Evolutionary conservation across 2,113 vertebrate species (phyloP).

Genomic region (Limnothrissa miodon): DNA sequence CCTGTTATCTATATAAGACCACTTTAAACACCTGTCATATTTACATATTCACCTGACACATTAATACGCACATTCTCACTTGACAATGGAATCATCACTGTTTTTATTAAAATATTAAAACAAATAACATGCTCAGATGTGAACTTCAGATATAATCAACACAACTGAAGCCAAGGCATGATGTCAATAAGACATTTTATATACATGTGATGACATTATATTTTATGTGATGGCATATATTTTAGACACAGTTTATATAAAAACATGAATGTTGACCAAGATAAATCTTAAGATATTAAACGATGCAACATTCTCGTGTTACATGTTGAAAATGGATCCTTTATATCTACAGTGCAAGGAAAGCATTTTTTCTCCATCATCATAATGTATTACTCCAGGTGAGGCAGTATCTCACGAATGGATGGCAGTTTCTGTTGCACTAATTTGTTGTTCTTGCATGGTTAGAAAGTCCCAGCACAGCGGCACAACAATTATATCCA

Average conservation of each 20-base stretch:
- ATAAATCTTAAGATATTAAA: constrained; percentile 20
- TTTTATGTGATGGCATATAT: too few relatives aligned
- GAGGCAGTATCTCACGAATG: constrained; percentile 86
- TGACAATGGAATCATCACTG: neutral
- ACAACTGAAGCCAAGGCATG: neutral
- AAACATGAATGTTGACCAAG: too few relatives aligned
- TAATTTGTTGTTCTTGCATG: constrained; percentile 93
- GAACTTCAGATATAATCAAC: neutral
- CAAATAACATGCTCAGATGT: neutral
- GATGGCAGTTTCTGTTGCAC: constrained; percentile 87
- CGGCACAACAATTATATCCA: constrained; percentile 94
- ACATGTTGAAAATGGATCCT: constrained; percentile 7
- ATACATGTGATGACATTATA: too few relatives aligned
- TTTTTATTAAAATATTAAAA: too few relatives aligned
- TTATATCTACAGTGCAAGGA: constrained; percentile 36
- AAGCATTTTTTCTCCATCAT: constrained; percentile 41
- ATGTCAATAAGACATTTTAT: neutral
- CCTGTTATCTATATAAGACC: neutral
- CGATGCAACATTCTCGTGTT: neutral
- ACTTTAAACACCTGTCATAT: neutral
- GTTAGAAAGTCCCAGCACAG: constrained; percentile 93
- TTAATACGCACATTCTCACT: neutral
- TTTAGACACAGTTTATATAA: neutral
- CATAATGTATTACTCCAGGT: constrained; percentile 80
- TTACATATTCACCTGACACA: neutral